Conservation (phyloP, 1,140 invertebrate species). For the Brachystomella parvula region DNA sequence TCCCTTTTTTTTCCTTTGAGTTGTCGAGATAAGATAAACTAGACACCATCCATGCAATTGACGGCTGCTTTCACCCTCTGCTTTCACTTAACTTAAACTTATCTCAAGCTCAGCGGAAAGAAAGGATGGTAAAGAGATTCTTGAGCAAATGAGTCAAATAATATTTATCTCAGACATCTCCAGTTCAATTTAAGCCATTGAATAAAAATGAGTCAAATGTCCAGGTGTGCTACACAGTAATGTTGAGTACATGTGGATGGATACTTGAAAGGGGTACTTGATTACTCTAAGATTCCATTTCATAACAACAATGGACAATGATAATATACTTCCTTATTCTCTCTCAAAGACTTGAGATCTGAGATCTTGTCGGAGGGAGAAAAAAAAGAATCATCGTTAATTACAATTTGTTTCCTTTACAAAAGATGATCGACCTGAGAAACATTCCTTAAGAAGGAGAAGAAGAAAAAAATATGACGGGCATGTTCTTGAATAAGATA, state of each 20-base stretch:
- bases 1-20: not conserved
- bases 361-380: conserved; percentile 20
- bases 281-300: not conserved
- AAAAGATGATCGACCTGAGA: conserved; percentile 2
- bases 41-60: conserved; percentile 22
- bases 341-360: not conserved
- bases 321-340: not conserved
- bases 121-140: not conserved
- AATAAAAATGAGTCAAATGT: not conserved
- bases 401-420: conserved; percentile 30
- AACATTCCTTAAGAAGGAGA: not conserved
- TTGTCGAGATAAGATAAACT: not conserved
- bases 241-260: not conserved
- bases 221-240: too few species aligned
- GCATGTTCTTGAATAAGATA: conserved; percentile 6
- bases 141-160: not conserved
- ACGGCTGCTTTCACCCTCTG: conserved; percentile 12
- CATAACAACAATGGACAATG: conserved; percentile 8
- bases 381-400: conserved; percentile 28
- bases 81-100: not conserved
- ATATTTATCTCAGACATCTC: not conserved
- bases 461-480: not conserved
- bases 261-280: not conserved
- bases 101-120: not conserved
- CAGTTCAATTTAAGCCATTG: not conserved